Conservation (phyloP, 1,140 invertebrate species). For the Venustaconcha ellipsiformis region DNA sequence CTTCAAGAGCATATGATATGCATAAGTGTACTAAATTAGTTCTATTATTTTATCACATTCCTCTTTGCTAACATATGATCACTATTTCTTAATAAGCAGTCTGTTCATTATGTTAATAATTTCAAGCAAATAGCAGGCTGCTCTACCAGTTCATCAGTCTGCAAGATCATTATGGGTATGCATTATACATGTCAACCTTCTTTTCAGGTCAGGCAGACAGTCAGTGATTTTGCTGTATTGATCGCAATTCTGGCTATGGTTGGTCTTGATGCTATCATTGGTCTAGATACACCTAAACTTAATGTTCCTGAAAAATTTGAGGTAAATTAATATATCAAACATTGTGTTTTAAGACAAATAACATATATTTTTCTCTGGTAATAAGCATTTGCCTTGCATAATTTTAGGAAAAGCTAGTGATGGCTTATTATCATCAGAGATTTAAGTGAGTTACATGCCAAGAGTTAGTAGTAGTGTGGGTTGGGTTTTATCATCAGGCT, state of each 20-base stretch:
- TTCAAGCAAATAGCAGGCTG: too few relatives aligned
- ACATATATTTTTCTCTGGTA: background rate
- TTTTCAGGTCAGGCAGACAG: conserved; percentile 81
- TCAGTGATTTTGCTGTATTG: conserved; percentile 98
- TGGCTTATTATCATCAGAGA: too few relatives aligned
- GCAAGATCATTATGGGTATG: too few relatives aligned
- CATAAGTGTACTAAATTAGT: background rate
- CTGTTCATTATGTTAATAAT: too few relatives aligned
- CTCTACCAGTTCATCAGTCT: too few relatives aligned
- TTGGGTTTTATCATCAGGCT: too few relatives aligned
- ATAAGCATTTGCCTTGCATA: background rate
- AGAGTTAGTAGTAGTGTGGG: too few relatives aligned
- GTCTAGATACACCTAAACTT: conserved; percentile 88
- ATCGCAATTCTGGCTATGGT: conserved; percentile 96
- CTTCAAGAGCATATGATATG: background rate
- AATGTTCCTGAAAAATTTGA: conserved; percentile 78
- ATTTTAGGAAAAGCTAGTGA: background rate
- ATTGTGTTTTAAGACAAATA: background rate
- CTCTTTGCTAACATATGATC: background rate
- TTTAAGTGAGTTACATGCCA: too few relatives aligned
- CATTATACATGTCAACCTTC: background rate
- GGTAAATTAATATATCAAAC: conserved; percentile 41
- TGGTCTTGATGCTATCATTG: conserved; percentile 83
- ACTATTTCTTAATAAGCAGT: too few relatives aligned
- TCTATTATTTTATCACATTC: background rate